Base-by-base conservation (phyloP, 2,888 invertebrate species). In the Apamea sordens region DNA sequence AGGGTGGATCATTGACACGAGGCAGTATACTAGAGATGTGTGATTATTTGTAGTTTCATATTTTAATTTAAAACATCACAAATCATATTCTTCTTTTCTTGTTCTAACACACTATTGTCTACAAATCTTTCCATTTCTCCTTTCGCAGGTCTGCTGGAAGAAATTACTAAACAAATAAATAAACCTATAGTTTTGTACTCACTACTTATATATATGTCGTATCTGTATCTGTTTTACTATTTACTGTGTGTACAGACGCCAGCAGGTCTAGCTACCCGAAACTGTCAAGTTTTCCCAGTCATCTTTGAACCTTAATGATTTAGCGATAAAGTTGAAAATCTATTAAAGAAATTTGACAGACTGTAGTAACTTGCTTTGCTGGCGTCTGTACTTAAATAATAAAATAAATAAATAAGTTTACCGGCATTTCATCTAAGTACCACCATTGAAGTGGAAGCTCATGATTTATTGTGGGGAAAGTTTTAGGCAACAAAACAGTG, bases 381-480 rank as follows among this genome's bases (percentile, higher is more conserved):
- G 32, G 32, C 32, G 32, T 53, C 7, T 56, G 56, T 24, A 24
- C n/a, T n/a, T n/a, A 11, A n/a, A 18, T 28, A n/a, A 56, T 56
- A 56, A 56, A n/a, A 56, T n/a, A 24, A 56, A 56, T 56, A 24
- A 59, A n/a, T 59, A 59, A n/a, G 13, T 24, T n/a, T 85, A 96
- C 97, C 92, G 95, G 94, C 61, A 63, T 67, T 90, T 96, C 97
- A 64, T 95, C 94, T 83, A 97, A 92, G 87, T 93, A 96, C 59
- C 90, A 90, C 96, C 96, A 96, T 53, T 91, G 79, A 50, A 97
- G 88, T 10, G 95, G 92, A 11, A 91, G 89, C 80, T 95, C 96
- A 56, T 94, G 85, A 76, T 93, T 89, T 71, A 96, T 91, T 1
- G 81, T 63, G 4, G 97, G 97, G 74, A 95, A 94, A 0, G 90